A percentile compares a stretch with the other conserved stretches of the same genome.
Evolutionary conservation across 1,140 invertebrate species (phyloP).

Genomic region (Cotesia chilonis): DNA sequence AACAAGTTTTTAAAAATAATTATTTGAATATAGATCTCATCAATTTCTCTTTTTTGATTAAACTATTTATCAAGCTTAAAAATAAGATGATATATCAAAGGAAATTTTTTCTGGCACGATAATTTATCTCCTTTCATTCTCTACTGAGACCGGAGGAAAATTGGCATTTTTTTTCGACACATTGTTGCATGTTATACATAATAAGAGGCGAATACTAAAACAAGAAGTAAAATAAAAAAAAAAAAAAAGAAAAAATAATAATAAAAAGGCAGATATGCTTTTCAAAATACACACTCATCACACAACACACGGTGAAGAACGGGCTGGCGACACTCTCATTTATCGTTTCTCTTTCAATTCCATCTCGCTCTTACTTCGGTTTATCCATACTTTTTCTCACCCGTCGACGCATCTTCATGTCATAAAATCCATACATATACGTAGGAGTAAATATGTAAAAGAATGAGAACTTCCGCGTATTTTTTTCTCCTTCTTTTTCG

Average conservation of each 20-base stretch:
- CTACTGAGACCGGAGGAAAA: too few species aligned
- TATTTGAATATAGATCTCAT: too few species aligned
- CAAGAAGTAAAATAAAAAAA: background rate
- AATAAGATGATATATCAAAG: too few species aligned
- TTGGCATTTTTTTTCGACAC: too few species aligned
- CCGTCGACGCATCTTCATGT: constrained; percentile 17
- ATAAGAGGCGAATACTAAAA: background rate
- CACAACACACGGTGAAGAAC: constrained; percentile 21
- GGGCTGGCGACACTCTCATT: constrained; percentile 38
- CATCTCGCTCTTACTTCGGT: constrained; percentile 3
- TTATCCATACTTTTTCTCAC: background rate
- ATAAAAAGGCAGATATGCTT: constrained; percentile 16
- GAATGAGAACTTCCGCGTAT: constrained; percentile 21
- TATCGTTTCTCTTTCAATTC: constrained; percentile 30
- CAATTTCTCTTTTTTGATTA: too few species aligned
- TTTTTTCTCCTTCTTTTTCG: constrained; percentile 14
- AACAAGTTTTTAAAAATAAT: too few species aligned
- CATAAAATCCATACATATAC: constrained; percentile 5
- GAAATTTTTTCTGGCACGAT: too few species aligned
- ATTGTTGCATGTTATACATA: constrained; percentile 1
- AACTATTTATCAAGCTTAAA: too few species aligned
- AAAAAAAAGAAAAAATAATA: background rate
- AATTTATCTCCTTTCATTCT: too few species aligned
- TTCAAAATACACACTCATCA: constrained; percentile 31
- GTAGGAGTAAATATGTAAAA: background rate